Conservation (phyloP, 1,140 invertebrate species). For the Drosophila suzukii region DNA sequence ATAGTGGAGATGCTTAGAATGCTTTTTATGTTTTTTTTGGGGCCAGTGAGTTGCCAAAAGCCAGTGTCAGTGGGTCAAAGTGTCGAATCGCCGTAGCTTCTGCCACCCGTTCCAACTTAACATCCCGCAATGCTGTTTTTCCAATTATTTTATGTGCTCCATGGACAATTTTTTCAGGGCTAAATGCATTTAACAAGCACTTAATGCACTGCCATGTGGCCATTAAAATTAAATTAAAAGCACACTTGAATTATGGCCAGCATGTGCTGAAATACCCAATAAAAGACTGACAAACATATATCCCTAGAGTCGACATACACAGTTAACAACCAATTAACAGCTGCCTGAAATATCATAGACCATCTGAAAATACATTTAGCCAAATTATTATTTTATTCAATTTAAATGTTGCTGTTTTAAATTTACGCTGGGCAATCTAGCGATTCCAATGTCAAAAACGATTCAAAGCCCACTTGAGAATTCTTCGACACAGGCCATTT, state of each 20-base stretch:
- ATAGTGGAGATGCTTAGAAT: slow-evolving; percentile 28
- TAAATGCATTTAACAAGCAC: slow-evolving; percentile 35
- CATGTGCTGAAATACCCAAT: slow-evolving; percentile 34
- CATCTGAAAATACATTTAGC: slow-evolving; percentile 6
- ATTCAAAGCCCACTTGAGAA: slow-evolving; percentile 35
- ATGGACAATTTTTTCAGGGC: slow-evolving; percentile 31
- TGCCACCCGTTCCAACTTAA: slow-evolving; percentile 5
- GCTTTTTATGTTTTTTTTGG: slow-evolving; percentile 14
- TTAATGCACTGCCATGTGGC: slow-evolving; percentile 18
- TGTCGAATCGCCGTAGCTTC: slow-evolving; percentile 22
- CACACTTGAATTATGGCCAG: slow-evolving; percentile 26
- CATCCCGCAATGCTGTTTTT: slow-evolving; percentile 20
- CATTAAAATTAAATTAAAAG: slow-evolving; percentile 46
- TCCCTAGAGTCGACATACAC: slow-evolving; percentile 10
- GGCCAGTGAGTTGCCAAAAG: slow-evolving; percentile 47
- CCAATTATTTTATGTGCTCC: slow-evolving; percentile 26
- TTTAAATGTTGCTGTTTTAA: slow-evolving; percentile 11
- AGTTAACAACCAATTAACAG: slow-evolving; percentile 24
- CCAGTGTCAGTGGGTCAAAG: slow-evolving; percentile 40
- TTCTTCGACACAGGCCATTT: slow-evolving; percentile 26
- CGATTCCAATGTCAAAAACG: slow-evolving; percentile 13
- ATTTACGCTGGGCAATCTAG: slow-evolving; percentile 7
- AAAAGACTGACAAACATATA: slow-evolving; percentile 14
- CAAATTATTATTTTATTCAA: slow-evolving; percentile 22
- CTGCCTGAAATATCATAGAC: background rate